Base-by-base conservation (phyloP, 37 sponge, comb jelly and placozoan species). In the Hormiphora californensis region DNA sequence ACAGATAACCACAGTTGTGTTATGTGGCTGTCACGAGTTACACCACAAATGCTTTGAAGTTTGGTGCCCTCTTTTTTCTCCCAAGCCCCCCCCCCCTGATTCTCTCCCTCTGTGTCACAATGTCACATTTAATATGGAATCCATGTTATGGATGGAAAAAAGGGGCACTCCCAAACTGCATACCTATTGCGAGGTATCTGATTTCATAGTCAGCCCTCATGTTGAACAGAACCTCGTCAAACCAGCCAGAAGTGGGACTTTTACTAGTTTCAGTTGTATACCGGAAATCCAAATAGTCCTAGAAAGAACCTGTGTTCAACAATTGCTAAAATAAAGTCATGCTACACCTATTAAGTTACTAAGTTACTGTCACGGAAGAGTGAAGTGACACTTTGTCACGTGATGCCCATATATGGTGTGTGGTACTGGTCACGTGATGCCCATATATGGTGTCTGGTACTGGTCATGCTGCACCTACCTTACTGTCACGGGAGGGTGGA, bases 171-270 rank as follows among this genome's bases (percentile, higher is more conserved):
- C 9, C 9, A 49, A 17, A 15, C 15, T 49, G 9, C 15, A 49
- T 35, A 73, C 81, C 81, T 32, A 73, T 73, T 11, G 81, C 41
- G 19, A 73, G 81, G 23, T 73, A 73, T 40, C 81, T 37, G 23
- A 73, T 21, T 30, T 73, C 81, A 73, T 73, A 73, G 25, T 73
- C 81, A 39, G 81, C 43, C 43, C 81, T 33, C 81, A 73, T 73
- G 23, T 73, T 73, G 23, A 40, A 73, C n/a, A 73, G 23, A 2
- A 33, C 25, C 23, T 73, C 81, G 32, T 39, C 17, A 19, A 73
- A 73, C 1, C 21, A 33, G 35, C 81, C 81, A 21, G 1, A 15
- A 40, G 25, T 4, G 1, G 46, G 25, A n/a, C 25, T 19, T 4
- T 57, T 57, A 4, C 4, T 57, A 28, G 81, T 73, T 4, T 73